phyloP scores from a whole-genome alignment of 2,113 vertebrate species.

The Chionodraco myersi region DNA sequence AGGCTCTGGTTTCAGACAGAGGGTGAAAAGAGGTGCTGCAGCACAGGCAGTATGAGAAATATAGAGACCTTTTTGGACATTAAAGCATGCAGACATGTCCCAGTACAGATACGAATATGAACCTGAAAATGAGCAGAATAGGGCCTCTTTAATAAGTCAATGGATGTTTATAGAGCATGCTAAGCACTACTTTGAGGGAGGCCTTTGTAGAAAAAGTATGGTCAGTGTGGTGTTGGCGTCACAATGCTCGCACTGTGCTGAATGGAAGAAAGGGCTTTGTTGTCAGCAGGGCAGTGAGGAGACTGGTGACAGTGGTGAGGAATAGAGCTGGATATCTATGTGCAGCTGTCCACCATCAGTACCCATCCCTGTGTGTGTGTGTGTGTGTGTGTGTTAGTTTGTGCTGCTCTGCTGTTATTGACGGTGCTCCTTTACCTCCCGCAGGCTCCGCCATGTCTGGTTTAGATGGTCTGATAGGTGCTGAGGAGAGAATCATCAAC shows the following conservation, averaged over 20 bases:
- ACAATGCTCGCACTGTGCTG: conserved; percentile 61
- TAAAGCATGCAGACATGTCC: no score
- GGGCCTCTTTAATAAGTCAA: background rate
- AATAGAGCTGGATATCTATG: conserved; percentile 46
- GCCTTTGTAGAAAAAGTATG: conserved; percentile 42
- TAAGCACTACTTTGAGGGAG: conserved; percentile 22
- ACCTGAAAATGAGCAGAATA: no score
- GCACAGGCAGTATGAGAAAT: no score
- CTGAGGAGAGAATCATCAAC: conserved; percentile 94
- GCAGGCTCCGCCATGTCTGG: conserved; percentile 93
- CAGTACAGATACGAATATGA: no score
- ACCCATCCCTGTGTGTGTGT: conserved; percentile 40
- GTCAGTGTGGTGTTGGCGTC: conserved; percentile 29
- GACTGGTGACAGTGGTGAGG: conserved; percentile 39
- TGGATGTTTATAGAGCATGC: conserved; percentile 12
- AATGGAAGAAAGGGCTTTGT: conserved; percentile 72
- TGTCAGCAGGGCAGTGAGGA: conserved; percentile 53
- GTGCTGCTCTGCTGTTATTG: conserved; percentile 34
- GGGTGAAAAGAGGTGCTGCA: no score
- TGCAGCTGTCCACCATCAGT: conserved; percentile 56
- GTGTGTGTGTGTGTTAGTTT: conserved; percentile 6
- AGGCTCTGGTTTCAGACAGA: no score
- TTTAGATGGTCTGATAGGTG: conserved; percentile 90
- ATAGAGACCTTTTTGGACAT: no score
- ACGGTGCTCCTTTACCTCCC: conserved; percentile 38